Evolutionary conservation across 2,113 vertebrate genomes (phyloP), one percentile per base, ranked within the genome.

Genomic region (Hyperopisus bebe): DNA sequence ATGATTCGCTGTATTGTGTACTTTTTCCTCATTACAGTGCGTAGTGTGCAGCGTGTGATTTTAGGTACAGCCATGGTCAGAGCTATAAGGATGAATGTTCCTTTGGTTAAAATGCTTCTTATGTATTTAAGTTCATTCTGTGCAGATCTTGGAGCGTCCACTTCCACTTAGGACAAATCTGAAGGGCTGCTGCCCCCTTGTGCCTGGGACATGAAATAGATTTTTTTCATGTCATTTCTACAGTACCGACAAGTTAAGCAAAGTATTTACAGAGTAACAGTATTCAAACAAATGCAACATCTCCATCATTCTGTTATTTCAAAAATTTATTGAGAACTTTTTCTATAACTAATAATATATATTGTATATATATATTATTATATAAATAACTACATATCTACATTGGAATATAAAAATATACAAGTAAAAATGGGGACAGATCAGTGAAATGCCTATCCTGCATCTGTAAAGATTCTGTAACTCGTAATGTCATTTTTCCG

Each of bases 151-250:
- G 83, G 83, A 50, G 83, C 9, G 8, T 50, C 24, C 21, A 31
- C 17, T 2, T 47, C 44, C 51, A 27, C 17, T 44, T 74, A 70
- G n/a, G 31, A 50, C n/a, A 77, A 62, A 88, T 31, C 19, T 77
- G 88, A 47, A 17, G 42, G 70, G 42, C 13, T 88, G 62, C 88
- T 88, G 88, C 62, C 88, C 48, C 47, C 88, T 51, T 27, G 42
- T 88, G 88, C 42, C 24, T 48, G n/a, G 4, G n/a, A 50, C 13
- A 21, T 27, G 62, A 31, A 31, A 50, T 50, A 42, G 13, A 80
- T 42, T 39, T 80, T 42, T 42, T 42, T 7, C 74, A 42, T 77
- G 11, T 19, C 1, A 77, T 77, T 77, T 42, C 17, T 35, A 80
- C 74, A 80, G 35, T 19, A 6, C 35, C 8, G 74, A 15, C 74